Evolutionary conservation across 1,140 invertebrate genomes (phyloP), one percentile per base, ranked within the genome.

Genomic region (Trichonephila inaurata): DNA sequence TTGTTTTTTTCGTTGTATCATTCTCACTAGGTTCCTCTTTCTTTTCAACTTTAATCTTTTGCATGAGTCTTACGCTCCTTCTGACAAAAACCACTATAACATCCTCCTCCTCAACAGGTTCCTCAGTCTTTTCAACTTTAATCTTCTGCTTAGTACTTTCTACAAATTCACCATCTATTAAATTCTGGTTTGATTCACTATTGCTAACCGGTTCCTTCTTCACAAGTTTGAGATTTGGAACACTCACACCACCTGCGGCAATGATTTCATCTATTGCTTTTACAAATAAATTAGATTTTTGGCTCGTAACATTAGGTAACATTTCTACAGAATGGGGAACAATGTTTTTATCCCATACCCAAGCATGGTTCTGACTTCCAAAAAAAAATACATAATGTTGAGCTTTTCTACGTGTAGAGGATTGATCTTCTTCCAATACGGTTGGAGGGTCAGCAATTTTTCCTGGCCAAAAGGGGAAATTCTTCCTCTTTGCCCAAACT

Each of bases 301-400:
- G n/a, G 6, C 7, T 66, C 0, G 1, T 24, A 10, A 12, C 1
- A 0, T n/a, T n/a, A 24, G 0, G 0, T 24, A 66, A 24, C n/a
- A 66, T 24, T 66, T 66, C 64, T 66, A 97, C 96, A 62, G 61
- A 62, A 95, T 99, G 99, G 0, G 97, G 97, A 95, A 98, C 98
- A 33, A 99, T 97, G 95, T 97, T 97, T 81, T 97, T 96, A 94
- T 98, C 94, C 1, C 28, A 44, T 58, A 95, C 94, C 93, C 94
- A 95, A 18, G 94, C 94, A 89, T 98, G 99, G 96, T 99, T 98
- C 95, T 98, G 97, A 60, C 97, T 97, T 85, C 98, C 98, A 96
- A 98, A 99, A 96, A 99, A 99, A 96, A 97, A 99, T 94, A 99
- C 64, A 24, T 66, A 66, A 66, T 66, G 64, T n/a, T 66, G 19